A percentile compares a stretch with the other conserved stretches of the same genome.
Conservation (phyloP, 2,888 invertebrate genomes). For the Lamproptera curius region DNA sequence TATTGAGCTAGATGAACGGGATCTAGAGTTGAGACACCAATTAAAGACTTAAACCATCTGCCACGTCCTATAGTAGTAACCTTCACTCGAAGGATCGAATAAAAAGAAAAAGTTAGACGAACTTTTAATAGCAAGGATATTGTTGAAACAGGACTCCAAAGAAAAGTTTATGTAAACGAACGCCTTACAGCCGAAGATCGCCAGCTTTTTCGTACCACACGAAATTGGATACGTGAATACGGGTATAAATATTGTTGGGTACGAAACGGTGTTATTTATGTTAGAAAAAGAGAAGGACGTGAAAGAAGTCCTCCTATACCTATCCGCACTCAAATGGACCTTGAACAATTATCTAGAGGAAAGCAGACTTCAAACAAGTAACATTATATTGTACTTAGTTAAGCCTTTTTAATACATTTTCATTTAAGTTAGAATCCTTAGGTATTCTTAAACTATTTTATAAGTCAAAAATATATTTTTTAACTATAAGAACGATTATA, state of each 20-base stretch:
- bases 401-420: neutral
- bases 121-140: neutral
- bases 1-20: slow-evolving; percentile 20
- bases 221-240: neutral
- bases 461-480: neutral
- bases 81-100: neutral
- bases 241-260: neutral
- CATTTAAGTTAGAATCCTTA: neutral
- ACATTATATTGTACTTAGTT: neutral
- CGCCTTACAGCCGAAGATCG: neutral
- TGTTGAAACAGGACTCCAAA: neutral
- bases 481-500: neutral
- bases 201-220: neutral
- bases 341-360: neutral
- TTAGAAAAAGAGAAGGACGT: neutral
- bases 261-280: neutral
- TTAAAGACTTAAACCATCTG: neutral
- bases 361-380: too few species aligned
- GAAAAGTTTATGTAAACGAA: neutral
- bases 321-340: neutral
- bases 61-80: neutral
- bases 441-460: too few species aligned
- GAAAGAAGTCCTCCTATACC: neutral
- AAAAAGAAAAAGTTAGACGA: neutral
- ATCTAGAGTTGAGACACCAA: neutral